Base-by-base conservation (phyloP, 1,140 invertebrate genomes). In the Pogonognathellus flavescens region DNA sequence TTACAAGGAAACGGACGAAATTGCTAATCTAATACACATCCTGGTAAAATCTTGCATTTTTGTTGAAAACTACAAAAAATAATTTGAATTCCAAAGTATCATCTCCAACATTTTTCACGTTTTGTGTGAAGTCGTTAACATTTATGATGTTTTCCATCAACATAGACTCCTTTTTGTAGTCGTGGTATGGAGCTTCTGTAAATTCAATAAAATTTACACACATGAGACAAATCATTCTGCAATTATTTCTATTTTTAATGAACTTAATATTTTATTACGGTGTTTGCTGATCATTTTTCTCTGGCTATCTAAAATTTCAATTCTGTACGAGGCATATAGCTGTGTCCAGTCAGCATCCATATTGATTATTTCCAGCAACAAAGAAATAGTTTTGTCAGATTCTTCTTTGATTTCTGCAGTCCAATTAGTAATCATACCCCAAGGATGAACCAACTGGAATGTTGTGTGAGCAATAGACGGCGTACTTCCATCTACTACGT, bases 371-470 rank as follows among this genome's bases (percentile, higher is more conserved):
- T 76, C 25, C 62, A 72, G 16, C 1, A 70, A 11, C n/a, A 84
- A 18, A 1, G 83, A 14, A 11, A 84, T 72, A 7, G 83, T 72
- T 22, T 52, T 83, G 14, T 84, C 49, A 7, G 5, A 22, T 22
- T 76, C 83, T 49, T 31, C 25, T 57, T 70, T 57, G 1, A 84
- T 50, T 72, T 84, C 66, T 3, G 62, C 62, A 53, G 20, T 76
- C 83, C 83, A 84, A 53, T 22, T 72, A 20, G 60, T 72, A 31
- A 22, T 76, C 31, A 31, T 49, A 22, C 49, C 62, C 83, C 83
- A 84, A 18, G 83, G 62, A 14, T 84, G 83, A 70, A n/a, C n/a
- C 22, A 84, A 22, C 18, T 70, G 50, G 41, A 84, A 84, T n/a
- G 60, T 70, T 9, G 83, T 70, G 52, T 72, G 66, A 22, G 62